Base-by-base conservation (phyloP, 2,113 vertebrate species). In the Festucalex cinctus region DNA sequence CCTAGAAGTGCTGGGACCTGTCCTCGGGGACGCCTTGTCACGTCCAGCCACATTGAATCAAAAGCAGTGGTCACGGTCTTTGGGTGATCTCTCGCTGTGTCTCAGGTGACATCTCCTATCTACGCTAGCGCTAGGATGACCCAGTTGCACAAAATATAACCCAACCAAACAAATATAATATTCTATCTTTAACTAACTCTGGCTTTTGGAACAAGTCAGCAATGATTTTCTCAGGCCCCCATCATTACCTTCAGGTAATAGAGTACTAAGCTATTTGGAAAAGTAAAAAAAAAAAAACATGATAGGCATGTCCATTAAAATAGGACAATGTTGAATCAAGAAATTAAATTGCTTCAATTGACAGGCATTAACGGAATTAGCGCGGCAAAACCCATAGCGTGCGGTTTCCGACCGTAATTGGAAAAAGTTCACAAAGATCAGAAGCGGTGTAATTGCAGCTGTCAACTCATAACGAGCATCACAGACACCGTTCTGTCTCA, bases 1-100 rank as follows among this genome's bases (percentile, higher is more conserved):
- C 76, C 75, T 19, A 68, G 69, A 82, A 78, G 83, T 57, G 48
- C 63, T 56, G 22, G 80, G 9, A 76, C 44, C 76, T 70, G 76
- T 88, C 89, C 85, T 85, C 58, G 6, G 82, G 86, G 83, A 77
- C 58, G 74, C 71, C 78, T 73, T 73, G 79, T 80, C 76, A 87
- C 84, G 87, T 91, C 89, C 88, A 68, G 86, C 85, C 85, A 83
- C 86, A 89, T 91, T 81, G 81, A 77, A 89, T 92, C 88, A 91
- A 79, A 69, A 69, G 77, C 76, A 73, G 79, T 74, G 67, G 75
- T 62, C 63, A 58, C 5, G 54, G 77, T 82, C 86, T 74, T 71
- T 77, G 80, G 85, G 85, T 65, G 51, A 64, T 74, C 76, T 78
- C 79, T 84, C 78, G 75, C 83, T 46, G 1, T 75, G 79, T 85